phyloP scores from a whole-genome alignment of 2,888 invertebrate genomes.

The Megastigmus dorsalis region DNA sequence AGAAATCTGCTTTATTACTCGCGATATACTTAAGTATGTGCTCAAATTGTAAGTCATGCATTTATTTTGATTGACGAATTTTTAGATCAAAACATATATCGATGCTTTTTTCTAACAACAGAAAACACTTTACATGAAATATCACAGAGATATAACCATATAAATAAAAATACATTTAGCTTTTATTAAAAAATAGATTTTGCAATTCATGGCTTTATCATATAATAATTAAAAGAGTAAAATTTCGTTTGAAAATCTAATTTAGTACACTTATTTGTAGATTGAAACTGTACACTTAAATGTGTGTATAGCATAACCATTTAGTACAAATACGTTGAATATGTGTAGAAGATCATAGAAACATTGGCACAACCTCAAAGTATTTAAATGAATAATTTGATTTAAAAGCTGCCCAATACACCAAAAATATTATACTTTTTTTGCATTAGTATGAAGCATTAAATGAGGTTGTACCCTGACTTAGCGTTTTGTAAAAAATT shows the following conservation, averaged over 20 bases:
- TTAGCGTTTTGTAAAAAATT: conserved; percentile 14
- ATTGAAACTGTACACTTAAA: not conserved
- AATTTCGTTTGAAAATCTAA: too few relatives aligned
- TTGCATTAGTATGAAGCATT: conserved; percentile 50
- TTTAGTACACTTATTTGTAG: too few relatives aligned
- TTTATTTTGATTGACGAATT: not conserved
- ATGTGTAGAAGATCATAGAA: not conserved
- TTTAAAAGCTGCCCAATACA: conserved; percentile 2
- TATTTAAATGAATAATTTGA: conserved; percentile 1
- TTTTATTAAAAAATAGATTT: too few relatives aligned
- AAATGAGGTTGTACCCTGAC: conserved; percentile 30
- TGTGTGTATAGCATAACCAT: not conserved
- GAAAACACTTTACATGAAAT: not conserved
- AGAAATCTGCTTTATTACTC: not conserved
- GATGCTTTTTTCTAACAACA: not conserved
- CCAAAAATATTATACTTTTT: conserved; percentile 49
- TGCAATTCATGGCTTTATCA: too few relatives aligned
- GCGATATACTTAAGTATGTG: too few relatives aligned
- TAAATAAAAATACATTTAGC: too few relatives aligned
- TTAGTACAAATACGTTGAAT: not conserved
- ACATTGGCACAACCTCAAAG: conserved; percentile 23
- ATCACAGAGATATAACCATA: too few relatives aligned
- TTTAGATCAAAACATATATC: not conserved
- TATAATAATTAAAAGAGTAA: not conserved
- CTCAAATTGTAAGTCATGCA: not conserved